Evolutionary conservation across 1,140 invertebrate genomes (phyloP).

Genomic region (Bombyx mori): ASM3026992v2 NC_085132.1:4092501-4093000

Average conservation of each 20-base stretch:
- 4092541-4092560: no score
- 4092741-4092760: not conserved
- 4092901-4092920: no score
- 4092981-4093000: no score
- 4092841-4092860: constrained; percentile 1
- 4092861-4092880: not conserved
- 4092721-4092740: not conserved
- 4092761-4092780: not conserved
- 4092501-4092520: no score
- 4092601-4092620: constrained; percentile 37
- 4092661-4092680: constrained; percentile 21
- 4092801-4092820: not conserved
- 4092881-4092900: no score
- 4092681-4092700: not conserved
- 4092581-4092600: constrained; percentile 6
- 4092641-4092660: constrained; percentile 61
- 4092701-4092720: not conserved
- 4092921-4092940: no score
- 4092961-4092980: no score
- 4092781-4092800: not conserved
- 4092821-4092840: not conserved
- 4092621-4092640: constrained; percentile 62
- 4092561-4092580: not conserved
- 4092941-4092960: no score
- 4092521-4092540: no score